These are phyloP conservation scores for Pectinophora gossypiella DNA, from an alignment of 1,140 invertebrate species.

Conservation along the genomic window DNA sequence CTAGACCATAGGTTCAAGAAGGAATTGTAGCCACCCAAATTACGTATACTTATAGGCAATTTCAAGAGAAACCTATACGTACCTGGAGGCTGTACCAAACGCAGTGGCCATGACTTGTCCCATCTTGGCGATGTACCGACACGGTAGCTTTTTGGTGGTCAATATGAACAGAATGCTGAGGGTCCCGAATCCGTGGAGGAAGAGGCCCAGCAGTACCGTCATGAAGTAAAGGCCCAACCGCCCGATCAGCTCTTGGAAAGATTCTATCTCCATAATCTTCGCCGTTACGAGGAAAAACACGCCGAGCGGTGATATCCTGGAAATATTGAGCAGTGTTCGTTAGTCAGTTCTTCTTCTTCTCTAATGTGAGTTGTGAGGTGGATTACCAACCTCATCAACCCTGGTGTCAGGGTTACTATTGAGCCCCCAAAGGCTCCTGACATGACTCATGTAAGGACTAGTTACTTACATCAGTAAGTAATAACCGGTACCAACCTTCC, in stretches of 20 bases:
- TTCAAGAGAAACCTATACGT: slow-evolving; percentile 16
- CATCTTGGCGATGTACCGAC: slow-evolving; percentile 88
- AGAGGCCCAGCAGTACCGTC: slow-evolving; percentile 91
- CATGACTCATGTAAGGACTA: no score
- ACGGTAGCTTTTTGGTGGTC: slow-evolving; percentile 86
- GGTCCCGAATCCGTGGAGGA: slow-evolving; percentile 92
- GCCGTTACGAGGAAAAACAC: slow-evolving; percentile 93
- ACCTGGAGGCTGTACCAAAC: slow-evolving; percentile 96
- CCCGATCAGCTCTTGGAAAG: slow-evolving; percentile 87
- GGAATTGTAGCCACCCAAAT: no score
- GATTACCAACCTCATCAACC: no score
- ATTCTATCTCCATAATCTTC: slow-evolving; percentile 92
- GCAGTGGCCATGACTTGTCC: slow-evolving; percentile 92
- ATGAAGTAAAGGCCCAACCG: slow-evolving; percentile 93
- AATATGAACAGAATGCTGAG: slow-evolving; percentile 90
- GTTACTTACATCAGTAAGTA: no score
- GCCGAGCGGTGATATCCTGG: slow-evolving; percentile 93
- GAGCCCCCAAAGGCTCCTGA: no score
- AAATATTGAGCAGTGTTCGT: no score
- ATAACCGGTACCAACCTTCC: no score
- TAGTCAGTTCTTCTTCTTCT: no score
- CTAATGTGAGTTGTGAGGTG: no score
- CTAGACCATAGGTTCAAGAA: no score
- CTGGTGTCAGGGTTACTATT: no score
- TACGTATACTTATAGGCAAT: not conserved